These are phyloP conservation scores for Drosophila histrio DNA, from an alignment of 2,888 invertebrate species.

Conservation along the genomic window DNA sequence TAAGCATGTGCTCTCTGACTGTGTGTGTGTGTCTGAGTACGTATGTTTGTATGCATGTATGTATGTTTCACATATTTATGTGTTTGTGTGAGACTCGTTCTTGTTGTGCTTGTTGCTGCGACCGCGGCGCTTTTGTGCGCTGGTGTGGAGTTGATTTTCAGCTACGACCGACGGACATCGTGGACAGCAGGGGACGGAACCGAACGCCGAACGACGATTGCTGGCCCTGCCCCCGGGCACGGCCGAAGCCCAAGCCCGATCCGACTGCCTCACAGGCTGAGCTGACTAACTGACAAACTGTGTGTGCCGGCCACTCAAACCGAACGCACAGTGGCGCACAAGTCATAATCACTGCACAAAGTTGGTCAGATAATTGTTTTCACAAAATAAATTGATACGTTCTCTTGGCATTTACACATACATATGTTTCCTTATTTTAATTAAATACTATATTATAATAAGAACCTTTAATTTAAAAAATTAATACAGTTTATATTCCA, in stretches of 20 bases:
- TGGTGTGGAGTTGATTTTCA: conserved; percentile 65
- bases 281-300: conserved; percentile 76
- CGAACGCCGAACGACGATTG: conserved; percentile 41
- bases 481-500: too few species aligned
- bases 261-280: conserved; percentile 35
- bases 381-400: too few species aligned
- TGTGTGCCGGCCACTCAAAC: conserved; percentile 49
- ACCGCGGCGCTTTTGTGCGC: conserved; percentile 62
- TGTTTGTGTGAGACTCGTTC: conserved; percentile 53
- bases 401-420: too few species aligned
- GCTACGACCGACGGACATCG: conserved; percentile 50
- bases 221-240: conserved; percentile 47
- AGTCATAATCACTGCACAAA: background rate
- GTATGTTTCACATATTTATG: too few species aligned
- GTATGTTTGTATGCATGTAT: conserved; percentile 17
- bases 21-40: background rate
- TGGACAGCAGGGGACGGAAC: conserved; percentile 68
- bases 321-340: conserved; percentile 32
- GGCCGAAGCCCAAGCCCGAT: conserved; percentile 25
- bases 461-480: too few species aligned
- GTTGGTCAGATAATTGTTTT: too few species aligned
- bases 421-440: too few species aligned
- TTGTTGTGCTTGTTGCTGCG: conserved; percentile 50
- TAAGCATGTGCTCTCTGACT: conserved; percentile 1
- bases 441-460: too few species aligned